Conservation (phyloP, 2,888 invertebrate species). For the Andricus curvator region DNA sequence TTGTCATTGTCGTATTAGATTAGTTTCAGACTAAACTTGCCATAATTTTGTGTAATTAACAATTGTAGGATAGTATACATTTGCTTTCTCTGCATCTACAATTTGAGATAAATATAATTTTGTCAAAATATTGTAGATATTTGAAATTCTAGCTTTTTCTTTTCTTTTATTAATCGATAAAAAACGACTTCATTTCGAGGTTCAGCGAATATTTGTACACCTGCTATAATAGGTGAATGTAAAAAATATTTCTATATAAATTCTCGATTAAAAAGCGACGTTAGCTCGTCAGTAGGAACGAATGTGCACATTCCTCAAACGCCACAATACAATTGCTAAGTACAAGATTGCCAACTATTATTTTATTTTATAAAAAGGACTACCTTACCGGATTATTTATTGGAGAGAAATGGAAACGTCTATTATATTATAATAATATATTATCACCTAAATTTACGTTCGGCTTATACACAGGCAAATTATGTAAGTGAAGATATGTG, state of each 20-base stretch:
- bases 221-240: conserved; percentile 47
- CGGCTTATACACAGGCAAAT: conserved; percentile 73
- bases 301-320: conserved; percentile 77
- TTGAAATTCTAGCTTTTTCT: conserved; percentile 51
- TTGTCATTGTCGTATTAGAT: conserved; percentile 49
- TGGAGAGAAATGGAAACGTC: conserved; percentile 54
- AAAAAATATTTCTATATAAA: conserved; percentile 46
- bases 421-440: conserved; percentile 65
- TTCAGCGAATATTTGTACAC: conserved; percentile 47
- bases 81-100: conserved; percentile 46
- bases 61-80: conserved; percentile 48
- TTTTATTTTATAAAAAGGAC: conserved; percentile 67
- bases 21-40: conserved; percentile 36
- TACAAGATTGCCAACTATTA: conserved; percentile 76
- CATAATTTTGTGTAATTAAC: conserved; percentile 47
- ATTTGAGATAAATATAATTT: background rate
- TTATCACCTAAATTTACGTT: conserved; percentile 74
- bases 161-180: conserved; percentile 37
- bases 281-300: conserved; percentile 56
- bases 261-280: conserved; percentile 34
- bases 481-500: conserved; percentile 77
- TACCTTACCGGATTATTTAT: conserved; percentile 68
- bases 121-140: background rate
- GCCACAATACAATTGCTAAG: conserved; percentile 68
- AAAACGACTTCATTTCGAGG: conserved; percentile 35